Evolutionary conservation across 2,888 invertebrate species (phyloP), one percentile per base, ranked within the genome.

Genomic region (Cremastobaeus sp.): DNA sequence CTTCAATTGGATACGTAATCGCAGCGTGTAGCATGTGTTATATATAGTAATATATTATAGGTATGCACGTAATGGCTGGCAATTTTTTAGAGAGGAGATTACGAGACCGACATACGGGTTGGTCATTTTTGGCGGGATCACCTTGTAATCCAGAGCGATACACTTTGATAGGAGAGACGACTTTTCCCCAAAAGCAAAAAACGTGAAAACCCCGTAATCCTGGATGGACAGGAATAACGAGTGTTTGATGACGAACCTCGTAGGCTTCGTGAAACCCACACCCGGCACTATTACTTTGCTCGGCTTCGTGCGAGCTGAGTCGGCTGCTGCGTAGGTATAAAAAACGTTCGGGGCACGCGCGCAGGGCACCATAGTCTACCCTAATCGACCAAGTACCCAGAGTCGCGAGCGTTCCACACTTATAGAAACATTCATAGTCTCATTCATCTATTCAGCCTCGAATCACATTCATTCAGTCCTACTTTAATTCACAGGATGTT

Each of bases 141-240:
- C 72, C 80, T 78, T 85, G 85, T 85, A 85, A 85, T 85, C 85
- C 85, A 76, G 64, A 78, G 83, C 80, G 83, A 85, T 85, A 85
- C 85, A 85, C 81, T 81, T 76, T 78, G 82, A 84, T 80, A 80
- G 78, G 76, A 77, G 79, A 77, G 78, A 77, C 80, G 65, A 78
- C 78, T 81, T 79, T 83, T 80, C 77, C 74, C 68, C 47, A 48
- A 73, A 76, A 77, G 78, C 77, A 72, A 70, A 72, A 81, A 82
- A 78, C 77, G 76, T 71, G 78, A 78, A 79, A 83, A 84, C 73
- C 82, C 81, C 77, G 79, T 85, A 85, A 86, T 85, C 85, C 84
- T 65, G 80, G 80, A 82, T 84, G 83, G 85, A 83, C 83, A 83
- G 84, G 79, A 85, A 84, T 86, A 86, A 86, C 84, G 85, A 86